Evolutionary conservation across 2,888 invertebrate species (phyloP).

Genomic region (Drosophila crucigera): DNA sequence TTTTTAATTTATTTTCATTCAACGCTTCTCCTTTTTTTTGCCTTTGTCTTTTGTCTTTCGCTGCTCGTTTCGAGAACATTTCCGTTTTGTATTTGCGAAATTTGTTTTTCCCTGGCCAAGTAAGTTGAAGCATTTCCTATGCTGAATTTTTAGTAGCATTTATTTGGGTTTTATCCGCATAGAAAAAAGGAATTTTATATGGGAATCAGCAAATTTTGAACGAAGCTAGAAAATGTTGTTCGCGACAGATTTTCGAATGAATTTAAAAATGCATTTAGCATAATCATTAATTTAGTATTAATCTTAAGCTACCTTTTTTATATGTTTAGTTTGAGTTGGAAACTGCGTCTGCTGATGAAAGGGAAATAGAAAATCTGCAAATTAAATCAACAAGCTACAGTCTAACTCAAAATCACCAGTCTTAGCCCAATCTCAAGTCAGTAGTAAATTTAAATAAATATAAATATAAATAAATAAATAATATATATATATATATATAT

Average conservation of each 20-base stretch:
- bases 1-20: constrained; percentile 76
- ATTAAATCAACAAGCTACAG: too few species aligned
- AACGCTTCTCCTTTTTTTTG: constrained; percentile 26
- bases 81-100: constrained; percentile 73
- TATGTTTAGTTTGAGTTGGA: background rate
- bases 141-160: constrained; percentile 41
- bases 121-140: constrained; percentile 38
- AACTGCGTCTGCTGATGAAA: background rate
- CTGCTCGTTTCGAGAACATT: constrained; percentile 49
- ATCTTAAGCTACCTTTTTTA: background rate
- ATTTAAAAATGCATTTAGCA: background rate
- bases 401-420: background rate
- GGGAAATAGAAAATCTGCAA: background rate
- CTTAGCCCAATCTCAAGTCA: background rate
- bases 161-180: constrained; percentile 17
- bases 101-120: constrained; percentile 50
- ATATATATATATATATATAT: background rate
- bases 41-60: constrained; percentile 35
- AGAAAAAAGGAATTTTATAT: background rate
- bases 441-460: background rate
- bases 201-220: background rate
- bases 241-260: background rate
- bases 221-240: background rate
- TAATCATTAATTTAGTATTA: background rate
- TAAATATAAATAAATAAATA: background rate